These are phyloP conservation scores for Theodoxus fluviatilis DNA, from an alignment of 2,888 invertebrate genomes.

Conservation along the genomic window DNA sequence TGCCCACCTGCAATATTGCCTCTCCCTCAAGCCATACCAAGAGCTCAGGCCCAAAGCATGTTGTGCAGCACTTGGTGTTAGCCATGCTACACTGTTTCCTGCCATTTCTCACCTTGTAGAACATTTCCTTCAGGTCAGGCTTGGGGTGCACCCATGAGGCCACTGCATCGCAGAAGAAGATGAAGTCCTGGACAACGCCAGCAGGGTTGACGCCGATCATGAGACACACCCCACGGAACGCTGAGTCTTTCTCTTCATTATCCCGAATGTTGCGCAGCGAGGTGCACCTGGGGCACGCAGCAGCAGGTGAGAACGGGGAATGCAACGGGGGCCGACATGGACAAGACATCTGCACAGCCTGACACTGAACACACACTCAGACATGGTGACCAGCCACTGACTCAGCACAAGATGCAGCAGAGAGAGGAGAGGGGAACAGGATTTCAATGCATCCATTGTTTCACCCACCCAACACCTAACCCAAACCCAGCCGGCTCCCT, in stretches of 20 bases:
- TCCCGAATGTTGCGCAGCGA: constrained; percentile 97
- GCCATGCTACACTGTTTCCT: background rate
- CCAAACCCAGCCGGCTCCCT: no score
- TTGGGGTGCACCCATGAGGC: constrained; percentile 97
- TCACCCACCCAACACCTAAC: no score
- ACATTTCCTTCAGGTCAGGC: constrained; percentile 95
- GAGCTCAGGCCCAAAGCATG: background rate
- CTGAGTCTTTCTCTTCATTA: constrained; percentile 99
- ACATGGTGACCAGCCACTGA: no score
- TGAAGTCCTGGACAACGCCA: constrained; percentile 96
- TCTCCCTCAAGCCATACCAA: no score
- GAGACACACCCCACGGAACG: constrained; percentile 98
- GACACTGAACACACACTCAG: no score
- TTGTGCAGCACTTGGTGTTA: background rate
- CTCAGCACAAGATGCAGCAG: no score
- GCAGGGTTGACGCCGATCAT: constrained; percentile 98
- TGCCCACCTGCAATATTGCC: no score
- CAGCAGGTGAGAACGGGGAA: background rate
- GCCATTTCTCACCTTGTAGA: constrained; percentile 79
- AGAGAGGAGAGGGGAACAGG: no score
- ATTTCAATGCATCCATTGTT: no score
- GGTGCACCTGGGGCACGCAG: constrained; percentile 77
- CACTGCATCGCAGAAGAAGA: constrained; percentile 99
- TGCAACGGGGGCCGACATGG: no score
- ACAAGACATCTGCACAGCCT: no score